Percentiles rank a stretch among this genome's conserved stretches.
Evolutionary conservation across 1,140 invertebrate species (phyloP).

Genomic region (Brachionus calyciflorus): DNA sequence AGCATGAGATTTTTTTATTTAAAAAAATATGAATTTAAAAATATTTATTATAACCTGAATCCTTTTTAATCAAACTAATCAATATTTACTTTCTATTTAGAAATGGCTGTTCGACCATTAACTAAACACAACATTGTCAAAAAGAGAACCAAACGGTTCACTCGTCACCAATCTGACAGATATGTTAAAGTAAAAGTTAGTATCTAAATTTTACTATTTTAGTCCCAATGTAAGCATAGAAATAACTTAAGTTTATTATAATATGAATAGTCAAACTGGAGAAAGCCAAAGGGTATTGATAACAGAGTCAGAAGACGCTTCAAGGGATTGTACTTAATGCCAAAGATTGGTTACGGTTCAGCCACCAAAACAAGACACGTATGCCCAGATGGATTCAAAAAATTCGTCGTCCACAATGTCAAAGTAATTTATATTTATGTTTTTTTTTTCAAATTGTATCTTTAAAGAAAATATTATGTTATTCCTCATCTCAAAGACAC

Average conservation of each 20-base stretch:
- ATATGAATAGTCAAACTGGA: constrained; percentile 73
- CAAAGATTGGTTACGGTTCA: constrained; percentile 97
- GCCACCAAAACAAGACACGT: constrained; percentile 89
- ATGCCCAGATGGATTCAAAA: constrained; percentile 93
- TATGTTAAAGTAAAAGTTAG: constrained; percentile 88
- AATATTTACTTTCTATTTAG: neutral
- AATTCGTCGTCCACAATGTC: constrained; percentile 81
- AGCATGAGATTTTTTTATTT: too few relatives aligned
- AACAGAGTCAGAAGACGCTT: constrained; percentile 96
- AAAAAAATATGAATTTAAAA: too few relatives aligned
- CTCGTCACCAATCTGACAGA: constrained; percentile 90
- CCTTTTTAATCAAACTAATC: constrained; percentile 5
- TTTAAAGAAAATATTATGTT: neutral
- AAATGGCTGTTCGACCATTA: constrained; percentile 43
- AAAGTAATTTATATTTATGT: constrained; percentile 69
- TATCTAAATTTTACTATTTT: constrained; percentile 47
- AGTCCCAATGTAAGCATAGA: neutral
- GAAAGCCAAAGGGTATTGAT: constrained; percentile 97
- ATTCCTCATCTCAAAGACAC: constrained; percentile 46
- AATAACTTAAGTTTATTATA: constrained; percentile 48
- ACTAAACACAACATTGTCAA: constrained; percentile 71
- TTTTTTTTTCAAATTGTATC: too few relatives aligned
- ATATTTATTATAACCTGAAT: neutral
- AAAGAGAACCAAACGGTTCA: constrained; percentile 93
- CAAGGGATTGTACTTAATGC: constrained; percentile 98